Evolutionary conservation across 2,888 invertebrate genomes (phyloP).

Genomic region (Dilophus febrilis): DNA sequence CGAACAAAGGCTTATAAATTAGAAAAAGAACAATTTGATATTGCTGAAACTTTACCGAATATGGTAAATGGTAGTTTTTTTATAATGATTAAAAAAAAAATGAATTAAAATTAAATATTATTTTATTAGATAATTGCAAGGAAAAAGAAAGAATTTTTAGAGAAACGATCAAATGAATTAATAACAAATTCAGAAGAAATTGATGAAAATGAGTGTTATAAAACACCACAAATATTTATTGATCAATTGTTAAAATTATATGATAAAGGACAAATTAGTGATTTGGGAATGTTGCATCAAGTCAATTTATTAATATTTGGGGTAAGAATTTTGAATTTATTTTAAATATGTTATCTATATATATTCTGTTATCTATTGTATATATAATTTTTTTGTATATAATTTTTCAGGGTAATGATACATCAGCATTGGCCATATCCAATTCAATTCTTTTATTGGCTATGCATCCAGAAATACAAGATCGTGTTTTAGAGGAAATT

Average conservation of each 20-base stretch:
- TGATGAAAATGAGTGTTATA: background rate
- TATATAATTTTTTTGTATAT: constrained; percentile 3
- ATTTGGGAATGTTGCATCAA: background rate
- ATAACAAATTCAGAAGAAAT: no score
- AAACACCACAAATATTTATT: constrained; percentile 5
- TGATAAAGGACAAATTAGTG: background rate
- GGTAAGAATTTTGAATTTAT: background rate
- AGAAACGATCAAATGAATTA: background rate
- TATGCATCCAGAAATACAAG: constrained; percentile 5
- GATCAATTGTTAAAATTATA: constrained; percentile 4
- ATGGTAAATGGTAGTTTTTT: background rate
- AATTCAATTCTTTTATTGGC: constrained; percentile 4
- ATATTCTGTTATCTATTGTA: background rate
- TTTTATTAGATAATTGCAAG: background rate
- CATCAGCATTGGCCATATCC: constrained; percentile 1
- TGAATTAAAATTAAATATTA: background rate
- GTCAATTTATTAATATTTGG: background rate
- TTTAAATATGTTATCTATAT: background rate
- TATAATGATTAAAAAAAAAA: background rate
- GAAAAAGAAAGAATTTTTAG: background rate
- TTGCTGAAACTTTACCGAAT: background rate
- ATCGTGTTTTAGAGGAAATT: constrained; percentile 1
- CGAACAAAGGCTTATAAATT: background rate
- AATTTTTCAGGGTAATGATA: constrained; percentile 5
- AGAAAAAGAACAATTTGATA: constrained; percentile 2